Percentiles rank a stretch among this genome's conserved stretches.
phyloP scores from a whole-genome alignment of 2,797 vertebrate genomes.

The Sebastes steindachneri region DNA sequence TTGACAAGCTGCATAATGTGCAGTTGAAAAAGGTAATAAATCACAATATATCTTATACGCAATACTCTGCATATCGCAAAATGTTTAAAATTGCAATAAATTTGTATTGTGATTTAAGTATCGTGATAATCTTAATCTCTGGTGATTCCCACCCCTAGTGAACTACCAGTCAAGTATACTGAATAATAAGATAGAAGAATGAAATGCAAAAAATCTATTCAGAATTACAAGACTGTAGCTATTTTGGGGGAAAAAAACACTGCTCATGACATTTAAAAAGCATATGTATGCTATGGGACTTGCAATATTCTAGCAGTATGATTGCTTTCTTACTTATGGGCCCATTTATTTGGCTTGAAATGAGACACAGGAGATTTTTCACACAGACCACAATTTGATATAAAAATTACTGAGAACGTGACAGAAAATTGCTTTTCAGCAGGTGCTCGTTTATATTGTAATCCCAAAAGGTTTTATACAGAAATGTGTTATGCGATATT shows the following conservation, averaged over 20 bases:
- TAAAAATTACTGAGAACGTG: not conserved
- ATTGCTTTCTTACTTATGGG: constrained; percentile 3
- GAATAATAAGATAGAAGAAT: not conserved
- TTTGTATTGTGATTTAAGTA: not conserved
- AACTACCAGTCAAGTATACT: not conserved
- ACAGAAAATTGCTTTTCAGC: constrained; percentile 1
- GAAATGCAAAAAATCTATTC: constrained; percentile 5
- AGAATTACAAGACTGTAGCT: not conserved
- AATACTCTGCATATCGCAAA: not conserved
- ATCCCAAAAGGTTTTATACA: not conserved
- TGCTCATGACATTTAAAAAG: not conserved
- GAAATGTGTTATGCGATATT: not conserved
- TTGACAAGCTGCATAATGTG: not conserved
- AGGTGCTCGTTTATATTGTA: not conserved
- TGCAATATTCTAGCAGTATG: not conserved
- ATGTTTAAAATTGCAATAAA: not conserved
- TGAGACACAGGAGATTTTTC: not conserved
- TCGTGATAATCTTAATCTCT: not conserved
- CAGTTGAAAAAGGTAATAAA: not conserved
- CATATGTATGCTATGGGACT: not conserved
- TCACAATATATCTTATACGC: not conserved
- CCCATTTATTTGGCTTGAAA: constrained; percentile 5
- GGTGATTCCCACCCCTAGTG: not conserved
- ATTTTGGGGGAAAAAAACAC: not conserved
- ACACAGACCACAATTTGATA: not conserved